These are phyloP conservation scores for Heptranchias perlo DNA, from an alignment of 2,113 vertebrate genomes.

Conservation along the genomic window DNA sequence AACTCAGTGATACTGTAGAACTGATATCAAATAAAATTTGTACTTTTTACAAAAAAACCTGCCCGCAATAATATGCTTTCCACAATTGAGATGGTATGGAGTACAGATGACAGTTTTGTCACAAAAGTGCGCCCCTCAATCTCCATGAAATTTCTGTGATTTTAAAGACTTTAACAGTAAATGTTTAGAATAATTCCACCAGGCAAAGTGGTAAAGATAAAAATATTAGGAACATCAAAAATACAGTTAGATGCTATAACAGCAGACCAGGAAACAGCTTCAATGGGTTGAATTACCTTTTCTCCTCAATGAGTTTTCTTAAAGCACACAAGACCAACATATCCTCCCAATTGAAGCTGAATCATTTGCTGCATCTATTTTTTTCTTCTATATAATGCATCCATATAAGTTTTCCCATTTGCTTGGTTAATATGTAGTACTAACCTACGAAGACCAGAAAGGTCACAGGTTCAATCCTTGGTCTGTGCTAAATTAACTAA, in stretches of 20 bases:
- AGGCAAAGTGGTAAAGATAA: background rate
- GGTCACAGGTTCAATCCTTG: background rate
- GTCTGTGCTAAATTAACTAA: background rate
- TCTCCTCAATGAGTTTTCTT: background rate
- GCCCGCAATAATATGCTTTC: background rate
- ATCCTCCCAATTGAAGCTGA: background rate
- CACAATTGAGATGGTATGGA: background rate
- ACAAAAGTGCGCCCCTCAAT: background rate
- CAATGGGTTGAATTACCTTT: background rate
- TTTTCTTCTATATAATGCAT: background rate
- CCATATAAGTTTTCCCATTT: background rate
- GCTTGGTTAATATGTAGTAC: background rate
- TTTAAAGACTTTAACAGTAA: background rate
- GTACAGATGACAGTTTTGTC: background rate
- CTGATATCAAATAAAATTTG: background rate
- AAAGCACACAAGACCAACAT: background rate
- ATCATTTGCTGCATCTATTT: background rate
- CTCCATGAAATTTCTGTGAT: background rate
- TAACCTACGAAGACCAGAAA: background rate
- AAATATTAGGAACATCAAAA: background rate
- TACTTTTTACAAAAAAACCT: too few relatives aligned
- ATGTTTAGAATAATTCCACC: background rate
- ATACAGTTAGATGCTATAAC: background rate
- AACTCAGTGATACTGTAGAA: background rate
- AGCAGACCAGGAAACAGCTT: background rate